These are phyloP conservation scores for Megalurothrips usitatus DNA, from an alignment of 2,888 invertebrate genomes.

Conservation along the genomic window DNA sequence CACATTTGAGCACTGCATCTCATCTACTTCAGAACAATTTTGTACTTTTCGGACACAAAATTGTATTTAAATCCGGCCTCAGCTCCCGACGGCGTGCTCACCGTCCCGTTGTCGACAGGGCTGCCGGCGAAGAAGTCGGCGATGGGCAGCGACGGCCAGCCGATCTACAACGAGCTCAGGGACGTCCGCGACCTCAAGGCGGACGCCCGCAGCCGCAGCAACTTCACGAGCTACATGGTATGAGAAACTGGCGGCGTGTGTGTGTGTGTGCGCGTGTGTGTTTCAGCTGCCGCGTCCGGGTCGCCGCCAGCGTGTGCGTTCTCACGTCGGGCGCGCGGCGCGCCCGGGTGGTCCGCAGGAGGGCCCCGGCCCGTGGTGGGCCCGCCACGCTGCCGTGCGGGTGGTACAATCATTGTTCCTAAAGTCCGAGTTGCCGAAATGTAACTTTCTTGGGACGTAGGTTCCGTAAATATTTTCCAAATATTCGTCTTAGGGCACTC, in stretches of 20 bases:
- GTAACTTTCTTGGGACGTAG: no score
- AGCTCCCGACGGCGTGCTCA: neutral
- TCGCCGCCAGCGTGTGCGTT: neutral
- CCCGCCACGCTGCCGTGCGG: neutral
- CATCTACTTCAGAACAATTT: no score
- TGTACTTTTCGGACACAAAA: no score
- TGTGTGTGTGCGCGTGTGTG: neutral
- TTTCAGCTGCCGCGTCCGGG: neutral
- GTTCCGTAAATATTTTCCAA: no score
- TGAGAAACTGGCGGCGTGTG: neutral
- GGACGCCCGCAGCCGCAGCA: conserved; percentile 45
- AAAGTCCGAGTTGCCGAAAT: no score
- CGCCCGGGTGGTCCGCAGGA: no score
- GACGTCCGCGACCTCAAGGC: neutral
- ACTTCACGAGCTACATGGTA: conserved; percentile 59
- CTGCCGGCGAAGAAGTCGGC: neutral
- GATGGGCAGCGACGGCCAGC: neutral
- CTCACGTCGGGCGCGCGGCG: no score
- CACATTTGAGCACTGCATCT: no score
- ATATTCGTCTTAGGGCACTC: no score
- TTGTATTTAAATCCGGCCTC: neutral
- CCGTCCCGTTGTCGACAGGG: neutral
- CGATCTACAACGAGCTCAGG: neutral
- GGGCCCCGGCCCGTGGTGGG: neutral
- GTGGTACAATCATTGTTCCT: no score